Evolutionary conservation across 2,797 vertebrate species (phyloP).

Genomic region (Phoxinus dragarum): DNA sequence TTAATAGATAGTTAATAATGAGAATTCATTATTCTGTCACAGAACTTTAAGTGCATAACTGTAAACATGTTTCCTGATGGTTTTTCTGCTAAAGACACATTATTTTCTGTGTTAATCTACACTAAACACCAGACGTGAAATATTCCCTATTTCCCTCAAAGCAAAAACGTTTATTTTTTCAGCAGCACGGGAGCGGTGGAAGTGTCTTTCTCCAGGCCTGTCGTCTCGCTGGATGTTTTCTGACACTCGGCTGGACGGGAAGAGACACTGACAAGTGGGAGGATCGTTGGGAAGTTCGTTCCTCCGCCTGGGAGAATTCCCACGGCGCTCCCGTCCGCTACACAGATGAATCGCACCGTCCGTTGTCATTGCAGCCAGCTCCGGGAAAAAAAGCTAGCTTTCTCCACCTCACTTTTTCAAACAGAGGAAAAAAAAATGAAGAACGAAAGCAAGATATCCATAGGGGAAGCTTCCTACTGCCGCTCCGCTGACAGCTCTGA

Average conservation of each 20-base stretch:
- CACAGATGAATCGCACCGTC: constrained; percentile 56
- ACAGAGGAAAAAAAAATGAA: constrained; percentile 34
- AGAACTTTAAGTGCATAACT: too few relatives aligned
- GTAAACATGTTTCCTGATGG: too few relatives aligned
- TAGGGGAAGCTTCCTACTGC: constrained; percentile 55
- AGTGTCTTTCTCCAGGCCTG: background rate
- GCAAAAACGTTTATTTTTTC: background rate
- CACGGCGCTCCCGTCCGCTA: constrained; percentile 50
- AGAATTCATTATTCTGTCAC: too few relatives aligned
- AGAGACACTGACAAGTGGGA: constrained; percentile 54
- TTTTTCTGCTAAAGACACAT: background rate
- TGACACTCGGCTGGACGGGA: constrained; percentile 33
- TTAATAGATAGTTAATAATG: too few relatives aligned
- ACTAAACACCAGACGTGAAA: background rate
- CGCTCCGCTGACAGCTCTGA: constrained; percentile 71
- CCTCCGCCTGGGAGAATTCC: constrained; percentile 51
- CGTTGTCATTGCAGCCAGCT: constrained; percentile 55
- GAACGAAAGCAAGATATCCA: constrained; percentile 29
- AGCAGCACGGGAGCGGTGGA: background rate
- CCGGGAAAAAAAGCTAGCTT: constrained; percentile 41
- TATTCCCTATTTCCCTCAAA: background rate
- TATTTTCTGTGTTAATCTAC: background rate
- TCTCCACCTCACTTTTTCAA: constrained; percentile 28
- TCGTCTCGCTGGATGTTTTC: constrained; percentile 8
- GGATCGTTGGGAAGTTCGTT: constrained; percentile 30